phyloP scores from a whole-genome alignment of 2,797 vertebrate species.

The Mustela erminea region DNA sequence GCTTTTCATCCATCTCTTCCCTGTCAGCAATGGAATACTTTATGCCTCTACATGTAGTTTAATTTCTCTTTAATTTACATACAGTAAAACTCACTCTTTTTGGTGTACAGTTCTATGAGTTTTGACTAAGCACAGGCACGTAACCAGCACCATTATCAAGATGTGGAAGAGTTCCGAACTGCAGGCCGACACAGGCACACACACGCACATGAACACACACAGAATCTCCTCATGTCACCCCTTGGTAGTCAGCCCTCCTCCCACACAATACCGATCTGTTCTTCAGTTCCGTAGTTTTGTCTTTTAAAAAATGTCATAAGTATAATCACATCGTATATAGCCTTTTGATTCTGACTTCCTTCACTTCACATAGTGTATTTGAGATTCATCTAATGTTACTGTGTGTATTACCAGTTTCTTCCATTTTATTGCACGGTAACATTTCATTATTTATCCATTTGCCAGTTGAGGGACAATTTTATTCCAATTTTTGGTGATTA shows the following conservation, averaged over 20 bases:
- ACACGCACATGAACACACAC: background rate
- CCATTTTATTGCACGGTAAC: background rate
- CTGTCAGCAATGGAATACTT: background rate
- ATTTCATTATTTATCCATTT: constrained; percentile 34
- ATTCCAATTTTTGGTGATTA: background rate
- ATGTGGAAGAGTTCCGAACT: background rate
- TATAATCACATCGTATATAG: background rate
- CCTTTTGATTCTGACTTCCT: background rate
- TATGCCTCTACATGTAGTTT: background rate
- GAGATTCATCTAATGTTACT: background rate
- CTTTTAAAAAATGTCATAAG: background rate
- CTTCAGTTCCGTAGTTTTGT: background rate
- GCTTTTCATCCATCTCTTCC: background rate
- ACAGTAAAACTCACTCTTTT: background rate
- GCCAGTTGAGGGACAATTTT: background rate
- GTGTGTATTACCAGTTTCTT: background rate
- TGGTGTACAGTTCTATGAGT: background rate
- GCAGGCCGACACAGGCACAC: rapidly evolving
- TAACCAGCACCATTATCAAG: background rate
- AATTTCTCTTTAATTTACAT: constrained; percentile 22
- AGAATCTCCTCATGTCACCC: background rate
- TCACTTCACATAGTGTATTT: background rate
- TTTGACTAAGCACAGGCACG: background rate
- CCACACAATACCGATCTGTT: background rate
- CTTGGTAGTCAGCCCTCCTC: background rate